Evolutionary conservation across 2,888 invertebrate species (phyloP).

Genomic region (Drosophila cyrtoloma): DNA sequence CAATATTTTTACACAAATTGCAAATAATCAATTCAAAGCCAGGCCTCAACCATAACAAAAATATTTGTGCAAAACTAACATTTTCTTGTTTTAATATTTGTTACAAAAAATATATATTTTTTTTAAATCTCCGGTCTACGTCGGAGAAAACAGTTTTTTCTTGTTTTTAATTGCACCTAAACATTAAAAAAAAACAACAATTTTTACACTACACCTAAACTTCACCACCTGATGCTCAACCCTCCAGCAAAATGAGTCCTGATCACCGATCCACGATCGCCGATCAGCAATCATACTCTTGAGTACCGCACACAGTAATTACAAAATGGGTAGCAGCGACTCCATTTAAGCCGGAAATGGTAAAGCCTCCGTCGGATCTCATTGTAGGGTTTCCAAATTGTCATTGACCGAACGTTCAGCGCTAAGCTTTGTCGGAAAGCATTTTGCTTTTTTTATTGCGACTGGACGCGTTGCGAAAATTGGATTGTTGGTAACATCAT

Average conservation of each 20-base stretch:
- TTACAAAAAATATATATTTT: background rate
- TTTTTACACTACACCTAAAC: background rate
- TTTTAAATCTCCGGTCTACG: too few relatives aligned
- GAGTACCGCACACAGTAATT: conserved; percentile 30
- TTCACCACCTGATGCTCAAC: conserved; percentile 8
- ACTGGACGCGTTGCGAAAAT: conserved; percentile 37
- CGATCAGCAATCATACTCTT: conserved; percentile 2
- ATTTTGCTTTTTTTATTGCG: conserved; percentile 13
- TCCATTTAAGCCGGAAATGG: conserved; percentile 57
- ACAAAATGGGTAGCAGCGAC: conserved; percentile 20
- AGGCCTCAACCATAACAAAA: background rate
- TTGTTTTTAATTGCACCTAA: background rate
- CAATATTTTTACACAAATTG: background rate
- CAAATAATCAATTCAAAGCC: background rate
- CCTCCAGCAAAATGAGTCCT: conserved; percentile 2
- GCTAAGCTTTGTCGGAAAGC: conserved; percentile 58
- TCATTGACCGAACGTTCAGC: conserved; percentile 49
- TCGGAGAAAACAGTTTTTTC: background rate
- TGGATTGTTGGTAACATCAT: conserved; percentile 45
- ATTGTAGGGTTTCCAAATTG: conserved; percentile 46
- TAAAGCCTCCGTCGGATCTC: conserved; percentile 31
- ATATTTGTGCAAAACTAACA: background rate
- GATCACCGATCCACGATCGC: conserved; percentile 1
- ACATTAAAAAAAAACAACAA: too few relatives aligned
- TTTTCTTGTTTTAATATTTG: background rate